Evolutionary conservation across 2,888 invertebrate species (phyloP).

Genomic region (Drosophila formosana): DNA sequence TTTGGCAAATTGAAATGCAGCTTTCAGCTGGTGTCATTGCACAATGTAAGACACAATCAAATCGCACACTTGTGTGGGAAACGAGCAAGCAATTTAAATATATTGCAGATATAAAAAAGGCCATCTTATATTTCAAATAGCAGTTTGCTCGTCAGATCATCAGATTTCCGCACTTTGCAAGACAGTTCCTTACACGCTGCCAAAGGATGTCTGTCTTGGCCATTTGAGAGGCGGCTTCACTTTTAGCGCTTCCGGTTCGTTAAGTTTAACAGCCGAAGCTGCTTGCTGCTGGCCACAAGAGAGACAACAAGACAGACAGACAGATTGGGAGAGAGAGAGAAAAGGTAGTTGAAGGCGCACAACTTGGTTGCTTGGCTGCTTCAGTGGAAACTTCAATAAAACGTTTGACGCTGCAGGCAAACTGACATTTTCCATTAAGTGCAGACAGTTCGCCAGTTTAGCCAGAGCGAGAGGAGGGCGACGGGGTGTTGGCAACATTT

Average conservation of each 20-base stretch:
- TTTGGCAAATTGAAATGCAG: neutral
- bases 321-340: neutral
- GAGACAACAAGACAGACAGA: neutral
- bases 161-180: constrained; percentile 38
- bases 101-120: constrained; percentile 10
- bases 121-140: constrained; percentile 28
- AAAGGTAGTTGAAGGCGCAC: constrained; percentile 18
- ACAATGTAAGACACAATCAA: neutral
- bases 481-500: constrained; percentile 20
- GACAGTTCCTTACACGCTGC: neutral
- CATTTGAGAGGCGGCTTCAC: constrained; percentile 51
- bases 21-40: constrained; percentile 10
- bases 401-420: constrained; percentile 72
- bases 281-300: constrained; percentile 43
- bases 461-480: neutral
- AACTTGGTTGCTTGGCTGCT: constrained; percentile 18
- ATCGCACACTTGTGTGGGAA: neutral
- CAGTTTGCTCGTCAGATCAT: constrained; percentile 39
- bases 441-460: constrained; percentile 68
- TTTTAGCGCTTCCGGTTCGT: constrained; percentile 78
- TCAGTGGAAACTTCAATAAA: constrained; percentile 73
- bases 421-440: constrained; percentile 83
- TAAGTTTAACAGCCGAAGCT: constrained; percentile 62
- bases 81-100: constrained; percentile 3
- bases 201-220: constrained; percentile 24